Percentiles rank a stretch among this genome's conserved stretches.
Conservation (phyloP, 2,888 invertebrate species). For the Eupithecia vulgata region DNA sequence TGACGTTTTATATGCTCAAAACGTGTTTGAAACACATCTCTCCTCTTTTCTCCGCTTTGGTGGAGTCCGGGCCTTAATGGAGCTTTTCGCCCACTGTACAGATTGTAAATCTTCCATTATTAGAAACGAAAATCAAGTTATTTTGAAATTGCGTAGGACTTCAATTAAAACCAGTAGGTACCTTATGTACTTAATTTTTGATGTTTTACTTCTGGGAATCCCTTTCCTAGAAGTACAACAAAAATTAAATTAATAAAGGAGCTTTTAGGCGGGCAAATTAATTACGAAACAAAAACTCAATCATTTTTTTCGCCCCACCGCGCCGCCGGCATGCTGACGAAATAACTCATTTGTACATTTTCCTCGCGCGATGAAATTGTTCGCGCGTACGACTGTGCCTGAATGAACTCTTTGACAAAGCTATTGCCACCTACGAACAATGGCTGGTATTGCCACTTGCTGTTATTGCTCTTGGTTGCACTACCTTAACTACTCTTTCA, state of each 20-base stretch:
- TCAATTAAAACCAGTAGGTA: background rate
- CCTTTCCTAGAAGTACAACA: no score
- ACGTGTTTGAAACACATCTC: no score
- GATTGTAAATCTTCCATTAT: background rate
- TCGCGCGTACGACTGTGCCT: slow-evolving; percentile 12
- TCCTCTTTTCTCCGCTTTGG: no score
- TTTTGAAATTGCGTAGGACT: background rate
- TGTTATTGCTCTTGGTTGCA: background rate
- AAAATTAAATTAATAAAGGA: no score
- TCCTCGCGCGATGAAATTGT: background rate
- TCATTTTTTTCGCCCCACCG: background rate
- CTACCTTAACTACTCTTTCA: background rate
- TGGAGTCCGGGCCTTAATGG: no score
- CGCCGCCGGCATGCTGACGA: background rate
- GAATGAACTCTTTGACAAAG: slow-evolving; percentile 17
- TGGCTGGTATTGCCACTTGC: background rate
- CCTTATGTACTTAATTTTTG: background rate
- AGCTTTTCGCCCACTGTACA: background rate
- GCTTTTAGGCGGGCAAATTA: background rate
- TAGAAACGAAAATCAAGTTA: background rate
- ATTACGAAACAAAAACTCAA: background rate
- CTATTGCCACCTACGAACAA: background rate
- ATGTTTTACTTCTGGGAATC: background rate
- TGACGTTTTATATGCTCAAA: no score
- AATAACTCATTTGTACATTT: slow-evolving; percentile 1